A percentile compares a stretch with the other conserved stretches of the same genome.
Evolutionary conservation across 1,140 invertebrate genomes (phyloP).

Genomic region (Diachasmimorpha longicaudata): DNA sequence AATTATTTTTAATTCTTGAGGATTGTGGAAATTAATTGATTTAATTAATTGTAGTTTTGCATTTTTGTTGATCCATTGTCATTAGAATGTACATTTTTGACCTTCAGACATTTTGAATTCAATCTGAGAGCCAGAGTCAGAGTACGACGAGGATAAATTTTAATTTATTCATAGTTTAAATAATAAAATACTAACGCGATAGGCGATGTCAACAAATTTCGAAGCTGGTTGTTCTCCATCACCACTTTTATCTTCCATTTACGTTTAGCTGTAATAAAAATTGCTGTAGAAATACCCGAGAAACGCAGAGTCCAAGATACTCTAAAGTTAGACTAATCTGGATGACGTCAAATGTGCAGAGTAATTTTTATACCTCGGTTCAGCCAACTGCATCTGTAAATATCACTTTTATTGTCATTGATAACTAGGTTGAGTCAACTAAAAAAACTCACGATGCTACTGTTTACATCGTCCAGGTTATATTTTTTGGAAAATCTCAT

Average conservation of each 20-base stretch:
- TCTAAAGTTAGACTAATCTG: neutral
- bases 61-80: too few species aligned
- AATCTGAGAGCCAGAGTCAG: neutral
- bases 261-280: neutral
- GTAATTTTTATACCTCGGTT: neutral
- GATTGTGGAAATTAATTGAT: too few species aligned
- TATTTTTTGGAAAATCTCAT: neutral
- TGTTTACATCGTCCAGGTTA: neutral
- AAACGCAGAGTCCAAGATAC: neutral
- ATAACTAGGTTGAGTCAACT: neutral
- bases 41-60: too few species aligned
- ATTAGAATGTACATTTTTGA: neutral
- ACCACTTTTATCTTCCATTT: neutral
- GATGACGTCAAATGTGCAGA: neutral
- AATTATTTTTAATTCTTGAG: too few species aligned
- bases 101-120: neutral
- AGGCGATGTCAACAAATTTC: slow-evolving; percentile 45
- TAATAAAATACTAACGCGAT: slow-evolving; percentile 42
- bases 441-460: neutral
- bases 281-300: neutral
- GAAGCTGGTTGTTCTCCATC: neutral
- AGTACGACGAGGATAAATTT: neutral
- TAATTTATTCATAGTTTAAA: neutral
- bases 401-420: neutral
- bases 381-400: neutral